Evolutionary conservation across 2,888 invertebrate species (phyloP), one percentile per base, ranked within the genome.

Genomic region (Prosapia bicincta): DNA sequence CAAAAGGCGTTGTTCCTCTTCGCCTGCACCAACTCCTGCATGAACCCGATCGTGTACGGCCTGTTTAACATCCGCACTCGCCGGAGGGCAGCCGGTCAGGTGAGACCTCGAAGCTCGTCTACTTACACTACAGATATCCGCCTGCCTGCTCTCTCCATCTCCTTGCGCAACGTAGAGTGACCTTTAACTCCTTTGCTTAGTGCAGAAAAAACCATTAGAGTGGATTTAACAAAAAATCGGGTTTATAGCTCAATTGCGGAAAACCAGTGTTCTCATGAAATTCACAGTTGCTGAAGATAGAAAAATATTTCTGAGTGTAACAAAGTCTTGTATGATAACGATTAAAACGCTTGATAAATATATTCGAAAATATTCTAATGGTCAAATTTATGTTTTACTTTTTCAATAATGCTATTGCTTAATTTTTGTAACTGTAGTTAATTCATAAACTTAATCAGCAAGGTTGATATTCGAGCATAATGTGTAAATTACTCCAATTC

Each of bases 21-120:
- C 84, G 98, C 98, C 10, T 96, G 96, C 81, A 96, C 97, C 43
- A 98, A 98, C 85, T 97, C 97, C 2, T 97, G 97, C 84, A 94
- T 97, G 86, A 97, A 98, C 86, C 98, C 98, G 3, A 92, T 98
- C 78, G 97, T 98, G 26, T 98, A 98, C 84, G 98, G 98, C 0
- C 88, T 90, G 20, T 96, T 95, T 84, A 94, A 95, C 85, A 93
- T 94, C 80, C 86, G 92, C 24, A 83, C 84, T 3, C 81, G 83
- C 83, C 74, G 80, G 66, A 75, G 78, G 79, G 70, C 71, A 26
- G 72, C 72, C 26, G 79, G 78, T 38, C 85, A 85, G 84, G 86
- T 85, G 83, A 85, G 85, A 80, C 83, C 83, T n/a, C 83, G 85
- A 81, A 84, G 83, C n/a, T 75, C 82, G 72, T 82, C 81, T 78